A percentile compares a stretch with the other conserved stretches of the same genome.
Conservation (phyloP, 2,888 invertebrate genomes). For the Amiota mariae region DNA sequence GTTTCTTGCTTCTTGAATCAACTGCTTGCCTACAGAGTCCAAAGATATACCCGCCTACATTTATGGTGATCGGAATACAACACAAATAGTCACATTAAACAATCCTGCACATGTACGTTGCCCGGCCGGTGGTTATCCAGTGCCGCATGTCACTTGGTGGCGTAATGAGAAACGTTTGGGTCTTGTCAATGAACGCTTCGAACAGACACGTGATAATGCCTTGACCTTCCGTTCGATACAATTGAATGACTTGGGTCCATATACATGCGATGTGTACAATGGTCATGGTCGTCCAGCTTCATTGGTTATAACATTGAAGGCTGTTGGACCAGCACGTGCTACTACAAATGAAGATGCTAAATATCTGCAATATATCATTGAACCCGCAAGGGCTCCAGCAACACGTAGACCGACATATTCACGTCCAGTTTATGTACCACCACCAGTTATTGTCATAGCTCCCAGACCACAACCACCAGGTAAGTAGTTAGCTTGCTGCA, state of each 20-base stretch:
- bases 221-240: constrained; percentile 83
- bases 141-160: constrained; percentile 89
- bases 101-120: constrained; percentile 83
- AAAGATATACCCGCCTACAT: constrained; percentile 76
- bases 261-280: constrained; percentile 93
- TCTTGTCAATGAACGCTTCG: constrained; percentile 74
- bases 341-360: constrained; percentile 76
- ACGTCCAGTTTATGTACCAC: constrained; percentile 66
- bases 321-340: constrained; percentile 81
- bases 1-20: constrained; percentile 28
- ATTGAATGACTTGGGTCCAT: constrained; percentile 84
- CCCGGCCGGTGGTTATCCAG: constrained; percentile 87
- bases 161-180: constrained; percentile 85
- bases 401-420: constrained; percentile 70
- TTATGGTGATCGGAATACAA: constrained; percentile 79
- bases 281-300: constrained; percentile 84
- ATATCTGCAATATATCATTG: constrained; percentile 78
- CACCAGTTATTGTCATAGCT: constrained; percentile 50
- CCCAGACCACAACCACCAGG: constrained; percentile 42
- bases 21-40: constrained; percentile 53
- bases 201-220: constrained; percentile 83
- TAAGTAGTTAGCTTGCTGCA: constrained; percentile 48
- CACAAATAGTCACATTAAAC: constrained; percentile 82
- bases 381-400: constrained; percentile 74
- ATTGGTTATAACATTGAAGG: constrained; percentile 83